Base-by-base conservation (phyloP, 1,140 invertebrate species). In the Dendrolimus kikuchii region DNA sequence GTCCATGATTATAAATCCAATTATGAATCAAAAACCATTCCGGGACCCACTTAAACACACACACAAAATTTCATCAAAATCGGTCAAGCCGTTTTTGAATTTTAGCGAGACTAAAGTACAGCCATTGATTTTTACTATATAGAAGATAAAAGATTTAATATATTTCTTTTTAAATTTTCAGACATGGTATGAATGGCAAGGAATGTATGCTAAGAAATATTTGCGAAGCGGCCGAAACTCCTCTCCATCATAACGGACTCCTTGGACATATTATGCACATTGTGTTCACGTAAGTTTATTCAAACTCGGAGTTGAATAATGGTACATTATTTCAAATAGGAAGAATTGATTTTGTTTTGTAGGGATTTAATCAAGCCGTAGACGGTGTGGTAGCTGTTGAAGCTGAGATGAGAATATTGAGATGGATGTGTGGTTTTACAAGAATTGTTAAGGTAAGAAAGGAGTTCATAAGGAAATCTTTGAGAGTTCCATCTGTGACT, bases 161-260 rank as follows among this genome's bases (percentile, higher is more conserved):
- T 44, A 36, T 49, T 40, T 49, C 8, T 38, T 58, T 38, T 10
- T 45, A 53, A 45, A 50, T 38, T 77, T 78, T 37, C 68, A 87
- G 84, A 49, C 58, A 81, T 46, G 90, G 89, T 2, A 88, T 88
- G 85, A 86, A 88, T 62, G 92, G 92, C 4, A 88, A 86, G 66
- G 81, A 90, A 41, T 95, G 93, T 72, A 81, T 94, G 63, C 74
- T 94, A 53, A 89, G 91, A 41, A 91, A 90, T 52, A 92, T 95
- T 55, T 94, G 93, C 71, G 93, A 95, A 66, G 91, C 92, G 5
- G 92, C 92, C 0, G 89, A 91, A 63, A 90, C 89, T 10, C 90
- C 91, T 1, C 66, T 92, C 7, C 81, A 88, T 53, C 88, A 90
- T 59, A 90, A 89, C 67, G 89, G 90, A 36, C 66, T 93, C 5